Percentiles rank a stretch among this genome's conserved stretches.
Conservation (phyloP, 2,797 vertebrate genomes). For the Sarcoramphus papa region DNA sequence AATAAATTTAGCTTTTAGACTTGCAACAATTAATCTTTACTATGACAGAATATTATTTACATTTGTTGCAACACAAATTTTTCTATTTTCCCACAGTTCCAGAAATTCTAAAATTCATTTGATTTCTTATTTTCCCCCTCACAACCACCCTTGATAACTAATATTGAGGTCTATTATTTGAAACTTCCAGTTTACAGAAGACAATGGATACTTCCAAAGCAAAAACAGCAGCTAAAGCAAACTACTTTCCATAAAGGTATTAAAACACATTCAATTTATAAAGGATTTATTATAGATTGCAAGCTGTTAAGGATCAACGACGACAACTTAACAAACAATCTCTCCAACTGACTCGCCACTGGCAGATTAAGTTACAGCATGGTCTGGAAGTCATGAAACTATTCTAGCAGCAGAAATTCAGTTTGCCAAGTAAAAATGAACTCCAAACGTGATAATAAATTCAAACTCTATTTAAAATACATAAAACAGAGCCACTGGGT, state of each 20-base stretch:
- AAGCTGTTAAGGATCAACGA: background rate
- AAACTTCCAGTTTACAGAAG: background rate
- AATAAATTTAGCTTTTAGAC: background rate
- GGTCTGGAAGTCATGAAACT: background rate
- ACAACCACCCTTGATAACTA: background rate
- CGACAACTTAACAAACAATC: background rate
- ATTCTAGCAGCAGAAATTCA: background rate
- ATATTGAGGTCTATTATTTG: background rate
- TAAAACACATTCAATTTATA: background rate
- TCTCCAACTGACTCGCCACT: background rate
- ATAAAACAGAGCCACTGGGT: background rate
- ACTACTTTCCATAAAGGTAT: background rate
- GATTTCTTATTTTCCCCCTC: background rate
- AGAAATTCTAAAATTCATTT: background rate
- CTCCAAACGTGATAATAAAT: background rate
- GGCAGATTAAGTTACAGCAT: background rate
- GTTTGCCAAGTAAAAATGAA: background rate
- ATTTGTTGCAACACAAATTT: background rate
- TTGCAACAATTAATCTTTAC: background rate
- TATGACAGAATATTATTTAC: background rate
- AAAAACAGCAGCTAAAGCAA: background rate
- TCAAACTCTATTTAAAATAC: background rate
- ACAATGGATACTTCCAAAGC: background rate
- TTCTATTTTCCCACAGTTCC: background rate
- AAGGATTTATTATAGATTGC: background rate